phyloP scores from a whole-genome alignment of 64 coral and sea anemone genomes.

The Montipora cactus region DNA sequence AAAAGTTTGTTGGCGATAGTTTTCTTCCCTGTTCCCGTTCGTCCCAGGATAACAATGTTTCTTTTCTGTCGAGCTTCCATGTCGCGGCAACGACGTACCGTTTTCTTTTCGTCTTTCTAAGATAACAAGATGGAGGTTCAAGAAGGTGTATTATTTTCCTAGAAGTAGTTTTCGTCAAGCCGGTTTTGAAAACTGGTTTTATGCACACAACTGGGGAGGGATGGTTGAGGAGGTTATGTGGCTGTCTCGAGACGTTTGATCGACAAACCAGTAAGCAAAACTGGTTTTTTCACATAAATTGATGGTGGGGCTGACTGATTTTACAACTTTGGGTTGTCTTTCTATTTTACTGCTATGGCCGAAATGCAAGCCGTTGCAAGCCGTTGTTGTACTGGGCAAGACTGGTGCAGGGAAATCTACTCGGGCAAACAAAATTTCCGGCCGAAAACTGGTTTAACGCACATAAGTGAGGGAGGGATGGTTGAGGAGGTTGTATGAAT shows the following conservation, averaged over 20 bases:
- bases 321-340: too few species aligned
- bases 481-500: background rate
- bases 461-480: too few species aligned
- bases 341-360: background rate
- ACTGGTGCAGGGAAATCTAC: background rate
- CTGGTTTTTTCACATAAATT: background rate
- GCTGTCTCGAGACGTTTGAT: background rate
- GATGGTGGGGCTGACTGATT: background rate
- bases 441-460: too few species aligned
- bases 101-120: too few species aligned
- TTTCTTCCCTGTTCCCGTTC: background rate
- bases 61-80: background rate
- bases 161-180: too few species aligned
- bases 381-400: slow-evolving; percentile 40
- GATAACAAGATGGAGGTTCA: too few species aligned
- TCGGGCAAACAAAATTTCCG: too few species aligned
- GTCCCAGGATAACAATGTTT: background rate
- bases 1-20: background rate
- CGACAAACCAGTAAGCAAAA: background rate
- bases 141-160: too few species aligned
- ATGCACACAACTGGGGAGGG: too few species aligned
- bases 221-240: too few species aligned
- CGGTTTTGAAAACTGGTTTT: too few species aligned
- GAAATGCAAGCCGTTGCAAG: background rate
- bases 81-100: background rate